Conservation (phyloP, 1,140 invertebrate species). For the Cheumatopsyche charites region DNA sequence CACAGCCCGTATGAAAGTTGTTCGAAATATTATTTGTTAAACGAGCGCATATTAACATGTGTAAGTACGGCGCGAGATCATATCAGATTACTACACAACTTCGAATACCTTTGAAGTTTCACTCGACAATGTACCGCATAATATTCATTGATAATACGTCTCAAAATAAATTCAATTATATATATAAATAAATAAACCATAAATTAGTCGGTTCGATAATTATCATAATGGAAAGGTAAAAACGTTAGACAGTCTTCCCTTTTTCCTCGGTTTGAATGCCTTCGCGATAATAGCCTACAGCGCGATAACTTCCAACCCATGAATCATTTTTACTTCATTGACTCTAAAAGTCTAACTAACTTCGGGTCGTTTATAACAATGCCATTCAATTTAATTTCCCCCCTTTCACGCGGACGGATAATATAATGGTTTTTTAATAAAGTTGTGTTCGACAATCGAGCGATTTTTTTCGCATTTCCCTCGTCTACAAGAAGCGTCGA, state of each 20-base stretch:
- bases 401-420: constrained; percentile 15
- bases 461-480: not conserved
- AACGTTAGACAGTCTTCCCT: not conserved
- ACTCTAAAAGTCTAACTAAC: constrained; percentile 39
- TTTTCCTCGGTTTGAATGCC: constrained; percentile 9
- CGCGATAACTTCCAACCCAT: constrained; percentile 40
- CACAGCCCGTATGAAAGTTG: constrained; percentile 40
- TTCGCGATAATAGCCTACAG: constrained; percentile 36
- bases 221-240: no score
- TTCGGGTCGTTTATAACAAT: constrained; percentile 37
- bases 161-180: no score
- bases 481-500: not conserved
- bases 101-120: constrained; percentile 1
- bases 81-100: constrained; percentile 11
- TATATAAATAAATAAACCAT: no score
- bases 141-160: no score
- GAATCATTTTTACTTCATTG: constrained; percentile 49
- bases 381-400: constrained; percentile 34
- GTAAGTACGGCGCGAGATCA: not conserved
- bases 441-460: constrained; percentile 36
- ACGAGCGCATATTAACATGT: not conserved
- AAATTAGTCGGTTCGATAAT: no score
- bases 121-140: not conserved
- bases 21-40: constrained; percentile 23
- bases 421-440: constrained; percentile 40